Base-by-base conservation (phyloP, 2,888 invertebrate species). In the Tuberolachnus salignus region DNA sequence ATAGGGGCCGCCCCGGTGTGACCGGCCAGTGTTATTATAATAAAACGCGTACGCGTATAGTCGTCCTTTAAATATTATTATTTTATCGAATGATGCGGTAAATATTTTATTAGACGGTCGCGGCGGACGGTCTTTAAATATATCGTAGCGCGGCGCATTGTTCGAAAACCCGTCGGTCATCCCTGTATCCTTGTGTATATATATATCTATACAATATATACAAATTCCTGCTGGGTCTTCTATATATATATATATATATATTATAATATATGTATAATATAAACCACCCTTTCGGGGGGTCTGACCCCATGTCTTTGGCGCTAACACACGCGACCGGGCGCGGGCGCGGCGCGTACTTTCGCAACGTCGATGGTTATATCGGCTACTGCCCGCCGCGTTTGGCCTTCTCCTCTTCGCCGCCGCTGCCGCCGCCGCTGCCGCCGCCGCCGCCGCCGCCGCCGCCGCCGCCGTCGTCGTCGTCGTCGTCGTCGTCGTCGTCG, bases 91-190 rank as follows among this genome's bases (percentile, higher is more conserved):
- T 21, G 23, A 23, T 46, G 8, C 10, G 16, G 23, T 66, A 66
- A 49, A 34, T 59, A 59, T 59, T 21, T 55, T 42, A 42, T 49
- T 46, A 46, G 46, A 46, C 23, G 8, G 64, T 14, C n/a, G 26
- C 59, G 55, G 59, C 16, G 64, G 42, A 44, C 64, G 66, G 46
- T 66, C 46, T 66, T 49, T 55, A 11, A 19, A 55, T 55, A 55
- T 55, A 49, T 42, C 49, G 67, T 46, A 49, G 49, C 16, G 49
- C 59, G 78, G 49, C 59, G 78, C 78, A 61, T 69, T 78, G 78
- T 78, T 69, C n/a, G 67, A 67, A 78, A 78, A 57, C 78, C 78
- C 69, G 49, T 59, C 78, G 78, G 69, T 78, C 67, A 42, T 78
- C 78, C 78, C 78, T 69, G n/a, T n/a, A n/a, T n/a, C n/a, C n/a